Evolutionary conservation across 1,140 invertebrate species (phyloP), one percentile per base, ranked within the genome.

Genomic region (Drosophila orosa): DNA sequence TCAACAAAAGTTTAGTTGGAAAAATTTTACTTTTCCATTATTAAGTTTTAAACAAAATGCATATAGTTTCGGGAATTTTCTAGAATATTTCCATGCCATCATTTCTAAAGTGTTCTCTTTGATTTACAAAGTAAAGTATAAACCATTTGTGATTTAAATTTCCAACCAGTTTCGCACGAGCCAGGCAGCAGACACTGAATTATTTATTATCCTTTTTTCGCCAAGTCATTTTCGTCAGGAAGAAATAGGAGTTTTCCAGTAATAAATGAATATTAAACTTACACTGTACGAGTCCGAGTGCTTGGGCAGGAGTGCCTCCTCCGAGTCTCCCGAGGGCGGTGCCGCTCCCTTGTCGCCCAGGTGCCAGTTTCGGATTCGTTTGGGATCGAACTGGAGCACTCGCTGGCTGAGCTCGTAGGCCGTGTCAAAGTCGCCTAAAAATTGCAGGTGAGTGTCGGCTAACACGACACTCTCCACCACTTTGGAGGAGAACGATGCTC

Each of bases 341-440:
- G 65, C 39, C 25, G 60, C 65, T 22, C 69, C 71, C 62, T 76
- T 95, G 94, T 85, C 96, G 94, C 79, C 96, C 94, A 92, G 96
- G 90, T 97, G 97, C 22, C 94, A 90, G 7, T 97, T 97, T 63
- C 97, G 94, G 39, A 95, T 93, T 92, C 98, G 97, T 19, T 94
- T 94, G 6, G 98, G 97, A 57, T 96, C 95, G 25, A 98, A 86
- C 65, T 95, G 94, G n/a, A 99, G 91, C 13, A 99, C 93, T 89
- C 98, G 96, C 90, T 98, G 95, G 13, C 98, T 99, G 90, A 98
- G 94, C 74, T 96, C 94, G 62, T 99, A 91, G 47, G 98, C 98
- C 54, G 95, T 94, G 47, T 94, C 94, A 1, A 98, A 93, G 92
- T 99, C 97, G 73, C 96, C 96, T 94, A 96, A 78, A 80, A 81